Evolutionary conservation across 2,888 invertebrate genomes (phyloP).

Genomic region (Parnassius glacialis): DNA sequence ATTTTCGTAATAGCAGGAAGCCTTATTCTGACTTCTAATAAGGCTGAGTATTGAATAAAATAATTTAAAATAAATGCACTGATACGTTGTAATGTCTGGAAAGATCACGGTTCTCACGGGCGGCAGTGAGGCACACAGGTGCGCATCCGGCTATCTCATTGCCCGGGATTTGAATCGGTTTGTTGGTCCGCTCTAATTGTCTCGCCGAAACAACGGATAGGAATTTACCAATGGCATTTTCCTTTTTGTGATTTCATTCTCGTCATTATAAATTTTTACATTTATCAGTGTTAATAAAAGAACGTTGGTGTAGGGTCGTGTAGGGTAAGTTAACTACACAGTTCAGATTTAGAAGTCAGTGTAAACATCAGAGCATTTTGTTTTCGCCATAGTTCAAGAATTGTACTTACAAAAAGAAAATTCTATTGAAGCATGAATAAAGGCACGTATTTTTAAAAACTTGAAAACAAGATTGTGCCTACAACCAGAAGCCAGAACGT

Average conservation of each 20-base stretch:
- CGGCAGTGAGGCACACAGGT: constrained; percentile 58
- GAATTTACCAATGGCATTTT: constrained; percentile 5
- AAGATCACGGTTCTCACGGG: constrained; percentile 70
- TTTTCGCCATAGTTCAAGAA: no score
- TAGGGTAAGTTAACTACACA: no score
- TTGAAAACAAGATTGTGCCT: no score
- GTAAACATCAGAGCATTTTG: no score
- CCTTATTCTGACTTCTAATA: constrained; percentile 23
- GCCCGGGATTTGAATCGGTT: constrained; percentile 58
- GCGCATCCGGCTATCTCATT: constrained; percentile 75
- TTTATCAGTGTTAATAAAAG: neutral
- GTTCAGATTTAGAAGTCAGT: no score
- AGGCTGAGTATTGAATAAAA: constrained; percentile 29
- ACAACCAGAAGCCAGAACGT: no score
- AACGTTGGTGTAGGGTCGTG: neutral
- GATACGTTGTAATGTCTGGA: constrained; percentile 30
- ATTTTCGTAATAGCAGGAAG: neutral
- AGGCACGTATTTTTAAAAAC: no score
- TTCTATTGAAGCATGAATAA: no score
- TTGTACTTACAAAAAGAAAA: no score
- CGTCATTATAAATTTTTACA: neutral
- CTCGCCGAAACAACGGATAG: constrained; percentile 47
- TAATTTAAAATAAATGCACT: constrained; percentile 9
- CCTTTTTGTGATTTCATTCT: neutral
- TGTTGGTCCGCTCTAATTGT: constrained; percentile 59